These are phyloP conservation scores for Poeciliopsis infans DNA, from an alignment of 2,797 vertebrate species.

Conservation along the genomic window DNA sequence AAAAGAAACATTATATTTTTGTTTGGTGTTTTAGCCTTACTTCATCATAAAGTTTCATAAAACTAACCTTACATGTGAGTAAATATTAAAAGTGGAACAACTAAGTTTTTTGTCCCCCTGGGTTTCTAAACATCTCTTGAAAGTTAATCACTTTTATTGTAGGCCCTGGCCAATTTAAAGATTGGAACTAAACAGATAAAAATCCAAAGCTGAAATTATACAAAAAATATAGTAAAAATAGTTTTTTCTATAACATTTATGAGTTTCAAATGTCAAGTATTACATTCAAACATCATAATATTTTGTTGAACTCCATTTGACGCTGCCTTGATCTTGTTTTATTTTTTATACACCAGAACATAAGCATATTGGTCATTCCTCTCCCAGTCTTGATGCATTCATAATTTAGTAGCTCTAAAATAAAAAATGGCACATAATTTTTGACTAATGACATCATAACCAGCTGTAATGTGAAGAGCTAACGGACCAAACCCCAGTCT, in stretches of 20 bases:
- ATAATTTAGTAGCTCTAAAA: slow-evolving; percentile 70
- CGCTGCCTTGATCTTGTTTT: slow-evolving; percentile 19
- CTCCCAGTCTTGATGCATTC: slow-evolving; percentile 50
- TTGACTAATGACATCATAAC: slow-evolving; percentile 74
- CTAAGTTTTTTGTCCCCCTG: not conserved
- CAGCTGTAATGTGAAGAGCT: slow-evolving; percentile 54
- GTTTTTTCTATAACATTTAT: not conserved
- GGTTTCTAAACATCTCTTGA: not conserved
- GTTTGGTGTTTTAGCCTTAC: not conserved
- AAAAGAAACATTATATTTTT: not conserved
- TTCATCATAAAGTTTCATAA: not conserved
- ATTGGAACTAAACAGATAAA: not conserved
- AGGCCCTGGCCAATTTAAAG: not conserved
- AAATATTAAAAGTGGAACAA: not conserved
- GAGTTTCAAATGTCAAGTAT: not conserved
- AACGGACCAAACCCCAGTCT: slow-evolving; percentile 54
- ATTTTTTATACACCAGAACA: slow-evolving; percentile 30
- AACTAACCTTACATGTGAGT: not conserved
- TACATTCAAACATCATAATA: not conserved
- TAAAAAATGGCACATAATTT: slow-evolving; percentile 73
- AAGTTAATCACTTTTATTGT: not conserved
- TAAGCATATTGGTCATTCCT: slow-evolving; percentile 45
- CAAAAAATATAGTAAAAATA: not conserved
- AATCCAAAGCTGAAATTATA: not conserved
- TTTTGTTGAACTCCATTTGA: slow-evolving; percentile 30